A percentile compares a stretch with the other conserved stretches of the same genome.
These are phyloP conservation scores for Folsomia candida DNA, from an alignment of 2,888 invertebrate species.

Conservation along the genomic window DNA sequence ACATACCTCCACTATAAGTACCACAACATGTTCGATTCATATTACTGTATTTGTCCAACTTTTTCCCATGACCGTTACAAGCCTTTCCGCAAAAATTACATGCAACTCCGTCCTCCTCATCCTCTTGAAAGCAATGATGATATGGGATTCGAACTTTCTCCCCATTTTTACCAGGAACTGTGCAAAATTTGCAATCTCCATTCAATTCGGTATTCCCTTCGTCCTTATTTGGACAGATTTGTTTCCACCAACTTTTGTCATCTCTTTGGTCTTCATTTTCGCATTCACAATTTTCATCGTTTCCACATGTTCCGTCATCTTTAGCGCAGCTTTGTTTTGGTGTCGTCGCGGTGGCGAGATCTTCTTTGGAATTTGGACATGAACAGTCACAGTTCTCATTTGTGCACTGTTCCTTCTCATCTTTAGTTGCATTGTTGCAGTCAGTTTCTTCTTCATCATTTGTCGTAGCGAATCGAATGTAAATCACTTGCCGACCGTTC, in stretches of 20 bases:
- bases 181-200: neutral
- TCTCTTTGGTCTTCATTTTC: neutral
- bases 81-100: too few species aligned
- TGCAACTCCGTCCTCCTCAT: too few species aligned
- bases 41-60: too few species aligned
- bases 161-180: neutral
- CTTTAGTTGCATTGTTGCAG: neutral
- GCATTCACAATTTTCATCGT: too few species aligned
- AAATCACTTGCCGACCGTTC: neutral
- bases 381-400: neutral
- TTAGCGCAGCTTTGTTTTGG: neutral
- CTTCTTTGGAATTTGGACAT: neutral
- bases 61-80: too few species aligned
- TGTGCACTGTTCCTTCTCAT: neutral
- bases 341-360: neutral
- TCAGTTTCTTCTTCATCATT: too few species aligned
- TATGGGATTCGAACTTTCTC: neutral
- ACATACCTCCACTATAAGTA: too few species aligned
- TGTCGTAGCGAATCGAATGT: neutral
- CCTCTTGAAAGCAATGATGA: slow-evolving; percentile 1
- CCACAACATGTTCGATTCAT: too few species aligned
- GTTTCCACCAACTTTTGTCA: neutral
- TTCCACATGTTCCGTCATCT: neutral
- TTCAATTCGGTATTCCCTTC: too few species aligned
- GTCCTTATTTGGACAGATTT: neutral